A percentile compares a stretch with the other conserved stretches of the same genome.
Conservation (phyloP, 2,113 vertebrate species). For the Burhinus bistriatus region DNA sequence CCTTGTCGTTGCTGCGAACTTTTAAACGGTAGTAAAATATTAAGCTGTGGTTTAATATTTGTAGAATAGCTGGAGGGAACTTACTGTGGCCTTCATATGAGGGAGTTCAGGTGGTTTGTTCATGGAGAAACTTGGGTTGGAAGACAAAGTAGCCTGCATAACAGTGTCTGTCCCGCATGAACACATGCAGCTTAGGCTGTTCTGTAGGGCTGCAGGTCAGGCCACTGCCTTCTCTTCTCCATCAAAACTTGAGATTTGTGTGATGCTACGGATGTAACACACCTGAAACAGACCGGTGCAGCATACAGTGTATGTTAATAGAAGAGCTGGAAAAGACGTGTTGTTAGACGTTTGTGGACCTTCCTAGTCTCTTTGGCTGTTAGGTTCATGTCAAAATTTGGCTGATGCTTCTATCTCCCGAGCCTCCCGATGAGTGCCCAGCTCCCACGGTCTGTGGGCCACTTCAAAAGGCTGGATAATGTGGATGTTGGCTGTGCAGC, state of each 20-base stretch:
- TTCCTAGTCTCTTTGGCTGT: neutral
- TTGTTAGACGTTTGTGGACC: neutral
- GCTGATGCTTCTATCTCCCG: fast-evolving
- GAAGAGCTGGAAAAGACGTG: neutral
- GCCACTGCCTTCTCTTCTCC: neutral
- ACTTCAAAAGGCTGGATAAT: neutral
- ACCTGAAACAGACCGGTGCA: neutral
- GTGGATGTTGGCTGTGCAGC: neutral
- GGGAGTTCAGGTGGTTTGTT: neutral
- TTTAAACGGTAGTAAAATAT: neutral
- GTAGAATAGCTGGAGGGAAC: neutral
- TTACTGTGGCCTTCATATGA: neutral
- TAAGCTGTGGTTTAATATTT: neutral
- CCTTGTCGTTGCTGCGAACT: fast-evolving
- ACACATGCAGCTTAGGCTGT: fast-evolving
- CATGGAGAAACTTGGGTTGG: neutral
- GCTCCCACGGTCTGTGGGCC: neutral
- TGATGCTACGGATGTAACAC: fast-evolving
- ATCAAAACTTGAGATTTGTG: neutral
- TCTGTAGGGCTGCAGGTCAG: neutral
- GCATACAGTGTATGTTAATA: neutral
- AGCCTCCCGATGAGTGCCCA: fast-evolving
- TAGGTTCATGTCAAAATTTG: neutral
- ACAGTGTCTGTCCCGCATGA: too few species aligned
- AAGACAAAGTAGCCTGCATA: too few species aligned